Evolutionary conservation across 2,797 vertebrate genomes (phyloP), one percentile per base, ranked within the genome.

Genomic region (Galago senegalensis): DNA sequence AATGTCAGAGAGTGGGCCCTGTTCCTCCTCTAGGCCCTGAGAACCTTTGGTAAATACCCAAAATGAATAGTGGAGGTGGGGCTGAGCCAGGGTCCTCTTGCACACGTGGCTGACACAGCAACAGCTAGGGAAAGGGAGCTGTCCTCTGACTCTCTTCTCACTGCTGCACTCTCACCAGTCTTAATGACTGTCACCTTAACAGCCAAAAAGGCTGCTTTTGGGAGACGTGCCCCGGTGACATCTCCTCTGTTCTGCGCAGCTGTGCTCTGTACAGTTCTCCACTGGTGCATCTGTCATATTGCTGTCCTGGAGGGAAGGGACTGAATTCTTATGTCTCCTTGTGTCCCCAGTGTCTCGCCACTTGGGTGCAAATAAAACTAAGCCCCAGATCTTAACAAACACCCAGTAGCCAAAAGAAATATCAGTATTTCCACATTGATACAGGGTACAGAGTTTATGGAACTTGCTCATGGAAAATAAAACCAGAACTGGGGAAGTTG

Each of bases 271-370:
- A 20, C 21, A 17, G 7, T 16, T 72, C 53, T n/a, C 61, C 16
- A 4, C 2, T 2, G 13, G 12, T 2, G 1, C 70, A 80, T 2
- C 29, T 43, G 27, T n/a, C 20, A 16, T 25, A 18, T 2, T 56
- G 20, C 20, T 0, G 46, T 76, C 34, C 46, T 34, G 11, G 25
- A 53, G 40, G 60, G 56, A 72, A 23, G 40, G 69, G 58, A 67
- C 79, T 43, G 37, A 7, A 49, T 65, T 77, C 80, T 60, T 16
- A 61, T 23, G 37, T 70, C 56, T 83, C 61, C 79, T 61, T 49
- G 34, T 89, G 43, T 69, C 46, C 58, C 67, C 27, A 40, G 58
- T 21, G 34, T 31, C 88, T 77, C 58, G 16, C 6, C 10, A 31
- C 21, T 76, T 37, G 34, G 53, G 65, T 9, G 58, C 60, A 85